Evolutionary conservation across 2,888 invertebrate species (phyloP), one percentile per base, ranked within the genome.

Genomic region (Amorpha juglandis): DNA sequence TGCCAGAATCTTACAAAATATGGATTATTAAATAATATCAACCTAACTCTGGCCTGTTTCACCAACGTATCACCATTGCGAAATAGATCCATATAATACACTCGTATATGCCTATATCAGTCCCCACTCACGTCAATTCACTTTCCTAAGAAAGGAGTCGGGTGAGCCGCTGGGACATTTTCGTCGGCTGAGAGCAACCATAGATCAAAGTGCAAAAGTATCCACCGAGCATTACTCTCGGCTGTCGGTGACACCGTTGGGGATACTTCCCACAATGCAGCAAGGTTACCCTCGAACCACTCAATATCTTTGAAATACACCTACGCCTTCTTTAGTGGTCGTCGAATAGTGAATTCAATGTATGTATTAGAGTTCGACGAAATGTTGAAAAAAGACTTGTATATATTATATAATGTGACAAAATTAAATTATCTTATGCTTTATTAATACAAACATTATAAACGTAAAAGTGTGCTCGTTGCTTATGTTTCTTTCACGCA

Each of bases 131-230:
- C 27, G 21, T 53, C 52, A 66, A 63, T 64, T 65, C 65, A 63
- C 65, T 65, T 62, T 66, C 52, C 27, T 33, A 35, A 50, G 63
- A 53, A 62, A 52, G 42, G 62, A 51, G 52, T 66, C 62, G 66
- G 66, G 63, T 64, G 53, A 38, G 52, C 58, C 63, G 9, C 58
- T 58, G 53, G 62, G 63, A 63, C 62, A 53, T 63, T 66, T 67
- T 65, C 65, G 65, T 62, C 63, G 62, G 16, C 71, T 64, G 73
- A 82, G 78, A 75, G 73, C 76, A 67, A 73, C 80, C 69, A 83
- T 86, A 86, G 80, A 88, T 89, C 88, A 90, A 87, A 86, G 86
- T 79, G 82, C 79, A 82, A 87, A 90, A 85, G 85, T 88, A 86
- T 86, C 80, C 78, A 68, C 74, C 69, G 72, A 73, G 73, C 81